These are phyloP conservation scores for Tipula confusa DNA, from an alignment of 2,888 invertebrate genomes.

Conservation along the genomic window DNA sequence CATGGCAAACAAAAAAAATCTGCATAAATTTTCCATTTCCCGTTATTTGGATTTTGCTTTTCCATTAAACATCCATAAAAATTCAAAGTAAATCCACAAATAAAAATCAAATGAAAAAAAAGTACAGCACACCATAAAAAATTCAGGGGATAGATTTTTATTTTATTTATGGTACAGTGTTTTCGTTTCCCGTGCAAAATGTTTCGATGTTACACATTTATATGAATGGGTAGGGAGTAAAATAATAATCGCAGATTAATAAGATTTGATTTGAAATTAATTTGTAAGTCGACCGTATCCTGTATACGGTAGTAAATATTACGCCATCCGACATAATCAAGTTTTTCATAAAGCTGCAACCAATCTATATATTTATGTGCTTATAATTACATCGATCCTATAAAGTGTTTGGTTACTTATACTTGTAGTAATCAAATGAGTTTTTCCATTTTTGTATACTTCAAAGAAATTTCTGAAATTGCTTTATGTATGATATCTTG, in stretches of 20 bases:
- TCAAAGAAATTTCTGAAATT: no score
- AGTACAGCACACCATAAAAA: not conserved
- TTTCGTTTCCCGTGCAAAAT: not conserved
- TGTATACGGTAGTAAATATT: no score
- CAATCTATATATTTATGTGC: no score
- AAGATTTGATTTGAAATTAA: not conserved
- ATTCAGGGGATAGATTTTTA: not conserved
- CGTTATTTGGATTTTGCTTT: not conserved
- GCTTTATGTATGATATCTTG: no score
- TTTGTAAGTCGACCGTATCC: not conserved
- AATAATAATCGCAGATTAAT: not conserved
- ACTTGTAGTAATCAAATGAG: no score
- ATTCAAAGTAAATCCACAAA: not conserved
- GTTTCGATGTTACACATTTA: not conserved
- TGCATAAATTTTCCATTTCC: not conserved
- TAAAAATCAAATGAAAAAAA: not conserved
- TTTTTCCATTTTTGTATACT: no score
- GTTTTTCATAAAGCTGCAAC: no score
- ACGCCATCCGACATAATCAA: no score
- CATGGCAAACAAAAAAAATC: not conserved
- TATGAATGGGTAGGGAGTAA: not conserved
- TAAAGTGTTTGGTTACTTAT: no score
- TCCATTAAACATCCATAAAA: slow-evolving; percentile 3
- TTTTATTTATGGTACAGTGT: not conserved
- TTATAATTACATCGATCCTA: no score